A percentile compares a stretch with the other conserved stretches of the same genome.
These are phyloP conservation scores for Cephalopholis sonnerati DNA, from an alignment of 2,113 vertebrate species.

Conservation along the genomic window DNA sequence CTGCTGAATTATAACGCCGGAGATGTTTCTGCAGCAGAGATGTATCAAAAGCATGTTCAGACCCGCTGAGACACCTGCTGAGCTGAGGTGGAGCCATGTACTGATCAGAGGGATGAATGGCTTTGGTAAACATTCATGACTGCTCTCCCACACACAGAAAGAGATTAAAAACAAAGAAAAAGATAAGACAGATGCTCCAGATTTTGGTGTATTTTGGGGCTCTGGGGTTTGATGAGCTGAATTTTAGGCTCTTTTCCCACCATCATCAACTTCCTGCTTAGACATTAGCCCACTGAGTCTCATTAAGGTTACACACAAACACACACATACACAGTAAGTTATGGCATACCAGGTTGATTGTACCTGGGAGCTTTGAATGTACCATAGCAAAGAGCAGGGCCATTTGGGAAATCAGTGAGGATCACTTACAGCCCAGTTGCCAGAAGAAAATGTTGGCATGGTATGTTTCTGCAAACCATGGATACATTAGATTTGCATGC, in stretches of 20 bases:
- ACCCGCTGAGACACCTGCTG: constrained; percentile 30
- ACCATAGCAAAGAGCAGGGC: background rate
- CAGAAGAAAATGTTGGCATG: too few species aligned
- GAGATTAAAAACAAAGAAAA: constrained; percentile 10
- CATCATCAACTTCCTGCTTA: constrained; percentile 16
- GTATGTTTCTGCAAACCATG: too few species aligned
- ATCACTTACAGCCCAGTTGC: background rate
- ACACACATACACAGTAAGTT: background rate
- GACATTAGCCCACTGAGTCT: constrained; percentile 8
- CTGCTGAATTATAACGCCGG: constrained; percentile 10
- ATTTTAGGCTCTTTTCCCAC: background rate
- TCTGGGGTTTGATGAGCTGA: background rate
- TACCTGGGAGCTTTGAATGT: constrained; percentile 11
- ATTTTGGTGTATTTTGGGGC: constrained; percentile 11
- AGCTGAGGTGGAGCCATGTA: constrained; percentile 17
- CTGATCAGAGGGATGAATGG: constrained; percentile 31
- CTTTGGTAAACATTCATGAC: constrained; percentile 38
- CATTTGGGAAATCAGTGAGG: constrained; percentile 6
- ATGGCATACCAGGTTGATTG: background rate
- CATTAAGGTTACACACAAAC: background rate
- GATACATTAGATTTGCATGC: too few species aligned
- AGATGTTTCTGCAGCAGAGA: constrained; percentile 36
- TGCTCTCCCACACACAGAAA: constrained; percentile 2
- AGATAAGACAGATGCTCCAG: background rate
- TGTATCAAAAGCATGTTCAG: constrained; percentile 15